Percentiles rank a stretch among this genome's conserved stretches.
phyloP scores from a whole-genome alignment of 2,113 vertebrate genomes.

The Platichthys stellatus region DNA sequence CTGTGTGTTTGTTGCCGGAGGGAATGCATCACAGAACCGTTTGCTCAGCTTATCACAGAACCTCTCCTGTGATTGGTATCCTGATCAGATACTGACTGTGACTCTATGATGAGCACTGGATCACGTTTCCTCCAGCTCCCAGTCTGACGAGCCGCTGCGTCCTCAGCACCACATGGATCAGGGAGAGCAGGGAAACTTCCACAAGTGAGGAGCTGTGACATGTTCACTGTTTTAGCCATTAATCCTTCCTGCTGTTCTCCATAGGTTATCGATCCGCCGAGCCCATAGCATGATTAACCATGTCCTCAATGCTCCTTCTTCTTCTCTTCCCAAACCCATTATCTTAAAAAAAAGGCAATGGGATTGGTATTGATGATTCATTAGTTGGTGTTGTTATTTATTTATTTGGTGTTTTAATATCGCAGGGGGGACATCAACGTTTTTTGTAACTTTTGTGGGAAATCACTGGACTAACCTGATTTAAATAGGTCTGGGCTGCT shows the following conservation, averaged over 20 bases:
- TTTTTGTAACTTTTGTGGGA: not conserved
- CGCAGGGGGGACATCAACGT: not conserved
- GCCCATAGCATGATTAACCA: not conserved
- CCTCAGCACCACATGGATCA: too few species aligned
- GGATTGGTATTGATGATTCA: constrained; percentile 18
- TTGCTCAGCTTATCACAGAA: too few species aligned
- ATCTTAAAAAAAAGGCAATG: constrained; percentile 19
- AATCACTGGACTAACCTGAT: not conserved
- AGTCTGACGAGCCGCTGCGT: not conserved
- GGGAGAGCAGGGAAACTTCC: not conserved
- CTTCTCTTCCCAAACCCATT: constrained; percentile 16
- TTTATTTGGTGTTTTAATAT: not conserved
- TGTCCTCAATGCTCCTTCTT: not conserved
- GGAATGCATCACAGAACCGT: not conserved
- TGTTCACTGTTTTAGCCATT: constrained; percentile 16
- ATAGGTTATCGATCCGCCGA: constrained; percentile 23
- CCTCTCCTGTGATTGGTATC: not conserved
- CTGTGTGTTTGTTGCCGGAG: constrained; percentile 12
- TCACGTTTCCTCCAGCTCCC: not conserved
- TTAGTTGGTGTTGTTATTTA: not conserved
- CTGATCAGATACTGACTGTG: not conserved
- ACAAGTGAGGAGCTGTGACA: not conserved
- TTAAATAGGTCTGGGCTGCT: not conserved
- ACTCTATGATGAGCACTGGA: not conserved
- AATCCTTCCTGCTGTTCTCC: constrained; percentile 4